A percentile compares a stretch with the other conserved stretches of the same genome.
phyloP scores from a whole-genome alignment of 2,113 vertebrate genomes.

The Labeo catla region DNA sequence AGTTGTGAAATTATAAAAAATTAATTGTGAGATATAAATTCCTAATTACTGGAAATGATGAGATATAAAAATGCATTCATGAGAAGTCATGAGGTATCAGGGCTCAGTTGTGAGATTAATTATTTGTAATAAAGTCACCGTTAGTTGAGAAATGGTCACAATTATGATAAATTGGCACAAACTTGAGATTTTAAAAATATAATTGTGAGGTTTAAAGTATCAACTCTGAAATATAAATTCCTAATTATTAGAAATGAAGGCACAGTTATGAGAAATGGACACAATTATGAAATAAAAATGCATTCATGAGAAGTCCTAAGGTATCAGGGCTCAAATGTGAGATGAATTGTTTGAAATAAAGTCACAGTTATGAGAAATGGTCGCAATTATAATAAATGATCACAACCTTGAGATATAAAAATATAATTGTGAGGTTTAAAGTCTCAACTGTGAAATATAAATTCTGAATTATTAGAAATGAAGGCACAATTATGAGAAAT shows the following conservation, averaged over 20 bases:
- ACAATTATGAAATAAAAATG: too few species aligned
- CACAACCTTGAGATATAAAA: too few species aligned
- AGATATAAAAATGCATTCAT: too few species aligned
- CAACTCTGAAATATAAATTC: background rate
- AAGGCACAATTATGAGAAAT: background rate
- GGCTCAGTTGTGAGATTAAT: too few species aligned
- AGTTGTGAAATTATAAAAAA: background rate
- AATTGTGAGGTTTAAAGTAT: background rate
- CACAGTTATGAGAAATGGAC: background rate
- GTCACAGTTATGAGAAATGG: background rate
- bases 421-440: background rate
- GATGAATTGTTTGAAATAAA: background rate
- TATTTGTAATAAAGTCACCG: background rate
- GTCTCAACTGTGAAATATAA: background rate
- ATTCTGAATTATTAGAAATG: background rate
- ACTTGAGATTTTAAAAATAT: too few species aligned
- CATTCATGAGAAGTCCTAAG: too few species aligned
- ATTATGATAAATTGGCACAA: too few species aligned
- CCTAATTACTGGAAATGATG: background rate
- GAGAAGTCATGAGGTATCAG: too few species aligned
- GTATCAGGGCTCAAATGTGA: too few species aligned
- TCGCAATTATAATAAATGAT: background rate
- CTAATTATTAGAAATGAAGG: background rate
- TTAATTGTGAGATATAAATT: background rate
- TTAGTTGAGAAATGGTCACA: too few species aligned